These are phyloP conservation scores for Lethrus apterus DNA, from an alignment of 1,140 invertebrate genomes.

Conservation along the genomic window DNA sequence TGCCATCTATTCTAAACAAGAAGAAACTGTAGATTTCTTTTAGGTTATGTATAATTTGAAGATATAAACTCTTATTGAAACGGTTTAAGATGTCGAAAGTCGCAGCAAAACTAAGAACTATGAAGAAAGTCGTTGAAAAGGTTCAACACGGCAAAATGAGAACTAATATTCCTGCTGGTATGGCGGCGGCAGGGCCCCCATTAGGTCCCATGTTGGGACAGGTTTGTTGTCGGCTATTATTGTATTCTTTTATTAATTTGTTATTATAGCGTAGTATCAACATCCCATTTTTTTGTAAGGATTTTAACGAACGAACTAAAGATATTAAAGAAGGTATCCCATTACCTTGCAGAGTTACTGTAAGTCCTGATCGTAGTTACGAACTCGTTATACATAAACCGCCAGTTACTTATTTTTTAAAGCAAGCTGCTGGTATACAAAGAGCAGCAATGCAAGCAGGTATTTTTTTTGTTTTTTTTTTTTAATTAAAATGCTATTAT, in stretches of 20 bases:
- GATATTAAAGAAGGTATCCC: constrained; percentile 91
- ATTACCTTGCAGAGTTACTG: constrained; percentile 70
- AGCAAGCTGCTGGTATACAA: constrained; percentile 88
- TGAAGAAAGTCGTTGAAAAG: constrained; percentile 65
- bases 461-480: constrained; percentile 37
- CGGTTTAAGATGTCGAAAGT: constrained; percentile 74
- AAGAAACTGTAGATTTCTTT: no score
- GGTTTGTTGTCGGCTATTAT: constrained; percentile 47
- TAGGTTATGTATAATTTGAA: no score
- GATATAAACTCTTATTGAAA: no score
- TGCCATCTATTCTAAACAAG: no score
- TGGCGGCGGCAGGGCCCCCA: constrained; percentile 80
- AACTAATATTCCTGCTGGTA: constrained; percentile 77
- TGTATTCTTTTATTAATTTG: constrained; percentile 7
- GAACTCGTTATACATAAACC: constrained; percentile 78
- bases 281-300: constrained; percentile 94
- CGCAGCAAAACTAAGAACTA: constrained; percentile 52
- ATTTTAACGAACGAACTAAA: constrained; percentile 93
- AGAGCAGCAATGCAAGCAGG: constrained; percentile 73
- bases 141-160: constrained; percentile 66
- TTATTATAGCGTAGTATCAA: constrained; percentile 80
- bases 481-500: constrained; percentile 16
- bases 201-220: constrained; percentile 88
- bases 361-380: constrained; percentile 85
- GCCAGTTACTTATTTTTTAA: constrained; percentile 78